Evolutionary conservation across 2,113 vertebrate genomes (phyloP), one percentile per base, ranked within the genome.

Genomic region (Spermophilus dauricus): DNA sequence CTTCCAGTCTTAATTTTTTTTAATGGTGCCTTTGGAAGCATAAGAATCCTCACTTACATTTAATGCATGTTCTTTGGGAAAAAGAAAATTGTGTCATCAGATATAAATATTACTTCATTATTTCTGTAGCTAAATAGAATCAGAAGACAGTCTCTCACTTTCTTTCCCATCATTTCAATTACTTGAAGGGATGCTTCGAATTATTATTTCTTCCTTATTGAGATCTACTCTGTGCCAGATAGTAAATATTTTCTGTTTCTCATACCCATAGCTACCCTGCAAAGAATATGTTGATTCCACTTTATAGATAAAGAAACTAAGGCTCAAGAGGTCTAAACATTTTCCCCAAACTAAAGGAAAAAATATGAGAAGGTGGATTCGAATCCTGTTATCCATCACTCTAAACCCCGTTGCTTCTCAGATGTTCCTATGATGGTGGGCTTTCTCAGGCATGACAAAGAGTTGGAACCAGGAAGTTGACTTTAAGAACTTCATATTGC

Each of bases 1-100:
- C 42, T 96, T 94, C 11, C 1, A 32, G n/a, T 42, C 26, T 92
- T 94, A 84, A 76, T 92, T 89, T 95, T 89, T 95, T 89, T 12
- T 63, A 75, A 39, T 1, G 34, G 42, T 76, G 8, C 77, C 69
- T 94, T 72, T 89, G 78, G 24, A 87, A 91, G 63, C 28, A 80
- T 48, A 83, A 24, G 67, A 17, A 20, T 80, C 91, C 34, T 58
- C 39, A 70, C 48, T 93, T 20, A 63, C 32, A 93, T 97, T 87
- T 65, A 48, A 53, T 9, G 5, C 12, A 48, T 48, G 17, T 3
- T 92, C 5, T 93, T 97, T 91, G 18, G 51, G 86, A 83, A 76
- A 28, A 70, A 39, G 39, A 42, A 28, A 94, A 42, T 6, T 63
- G 2, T 88, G 20, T 76, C 42, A 65, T 37, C 13, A 26, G 42